Evolutionary conservation across 2,797 vertebrate species (phyloP).

Genomic region (Acrocephalus scirpaceus): DNA sequence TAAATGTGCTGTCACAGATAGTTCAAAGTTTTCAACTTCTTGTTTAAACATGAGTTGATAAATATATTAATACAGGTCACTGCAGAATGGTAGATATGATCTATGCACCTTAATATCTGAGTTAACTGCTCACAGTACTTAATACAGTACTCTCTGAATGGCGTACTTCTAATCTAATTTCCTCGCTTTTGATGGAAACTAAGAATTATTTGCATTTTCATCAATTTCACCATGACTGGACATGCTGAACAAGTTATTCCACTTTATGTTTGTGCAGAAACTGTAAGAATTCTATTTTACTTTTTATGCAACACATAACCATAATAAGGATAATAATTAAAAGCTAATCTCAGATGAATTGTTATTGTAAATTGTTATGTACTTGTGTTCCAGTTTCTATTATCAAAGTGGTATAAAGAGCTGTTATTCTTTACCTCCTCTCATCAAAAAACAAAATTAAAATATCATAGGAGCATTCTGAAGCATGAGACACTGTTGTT

Average conservation of each 20-base stretch:
- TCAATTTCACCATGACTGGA: not conserved
- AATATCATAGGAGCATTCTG: not conserved
- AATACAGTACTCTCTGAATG: not conserved
- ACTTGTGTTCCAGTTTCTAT: not conserved
- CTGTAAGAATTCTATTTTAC: not conserved
- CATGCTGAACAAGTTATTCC: not conserved
- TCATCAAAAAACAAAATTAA: not conserved
- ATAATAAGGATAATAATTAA: constrained; percentile 1
- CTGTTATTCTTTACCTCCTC: not conserved
- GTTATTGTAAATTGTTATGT: not conserved
- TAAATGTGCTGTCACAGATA: not conserved
- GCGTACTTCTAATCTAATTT: not conserved
- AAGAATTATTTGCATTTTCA: constrained; percentile 11
- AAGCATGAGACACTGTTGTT: not conserved
- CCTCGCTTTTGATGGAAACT: not conserved
- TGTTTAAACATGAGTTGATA: not conserved
- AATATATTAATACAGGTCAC: not conserved
- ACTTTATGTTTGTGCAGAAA: not conserved
- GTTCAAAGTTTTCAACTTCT: not conserved
- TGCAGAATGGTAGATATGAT: not conserved
- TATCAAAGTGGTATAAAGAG: not conserved
- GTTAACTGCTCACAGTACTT: not conserved
- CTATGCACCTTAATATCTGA: not conserved
- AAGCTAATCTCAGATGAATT: not conserved
- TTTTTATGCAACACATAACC: not conserved